Evolutionary conservation across 1,140 invertebrate genomes (phyloP).

Genomic region (Apis dorsata): DNA sequence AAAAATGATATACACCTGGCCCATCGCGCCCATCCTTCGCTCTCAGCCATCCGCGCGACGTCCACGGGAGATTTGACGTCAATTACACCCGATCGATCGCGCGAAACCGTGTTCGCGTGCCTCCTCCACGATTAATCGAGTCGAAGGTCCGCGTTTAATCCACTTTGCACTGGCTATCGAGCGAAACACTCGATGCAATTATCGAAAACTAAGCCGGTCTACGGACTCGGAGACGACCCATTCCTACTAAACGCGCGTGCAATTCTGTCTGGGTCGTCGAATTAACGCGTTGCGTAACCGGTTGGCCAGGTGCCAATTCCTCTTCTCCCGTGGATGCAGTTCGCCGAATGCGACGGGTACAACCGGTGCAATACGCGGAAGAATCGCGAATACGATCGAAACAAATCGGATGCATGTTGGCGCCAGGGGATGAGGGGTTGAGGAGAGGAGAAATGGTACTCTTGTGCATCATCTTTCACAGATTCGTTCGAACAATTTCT

Average conservation of each 20-base stretch:
- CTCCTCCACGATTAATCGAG: constrained; percentile 1
- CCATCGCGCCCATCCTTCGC: background rate
- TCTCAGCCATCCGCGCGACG: background rate
- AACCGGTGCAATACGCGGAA: background rate
- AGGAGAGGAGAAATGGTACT: background rate
- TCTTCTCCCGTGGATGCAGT: constrained; percentile 3
- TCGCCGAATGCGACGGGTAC: constrained; percentile 14
- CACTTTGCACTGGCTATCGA: constrained; percentile 1
- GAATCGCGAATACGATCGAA: background rate
- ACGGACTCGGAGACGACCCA: constrained; percentile 5
- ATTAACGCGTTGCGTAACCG: constrained; percentile 60
- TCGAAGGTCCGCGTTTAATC: constrained; percentile 7
- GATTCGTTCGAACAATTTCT: background rate
- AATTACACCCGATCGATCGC: constrained; percentile 3
- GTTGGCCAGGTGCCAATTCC: constrained; percentile 54
- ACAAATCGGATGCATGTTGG: background rate
- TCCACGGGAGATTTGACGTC: background rate
- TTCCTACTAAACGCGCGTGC: constrained; percentile 52
- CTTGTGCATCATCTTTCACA: background rate
- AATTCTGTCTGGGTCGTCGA: constrained; percentile 50
- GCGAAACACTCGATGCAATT: constrained; percentile 19
- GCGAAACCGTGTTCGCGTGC: background rate
- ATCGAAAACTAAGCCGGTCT: constrained; percentile 16
- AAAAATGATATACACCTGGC: background rate
- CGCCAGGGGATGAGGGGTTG: background rate